phyloP scores from a whole-genome alignment of 2,888 invertebrate genomes.

The Lordiphosa fenestrarum region DNA sequence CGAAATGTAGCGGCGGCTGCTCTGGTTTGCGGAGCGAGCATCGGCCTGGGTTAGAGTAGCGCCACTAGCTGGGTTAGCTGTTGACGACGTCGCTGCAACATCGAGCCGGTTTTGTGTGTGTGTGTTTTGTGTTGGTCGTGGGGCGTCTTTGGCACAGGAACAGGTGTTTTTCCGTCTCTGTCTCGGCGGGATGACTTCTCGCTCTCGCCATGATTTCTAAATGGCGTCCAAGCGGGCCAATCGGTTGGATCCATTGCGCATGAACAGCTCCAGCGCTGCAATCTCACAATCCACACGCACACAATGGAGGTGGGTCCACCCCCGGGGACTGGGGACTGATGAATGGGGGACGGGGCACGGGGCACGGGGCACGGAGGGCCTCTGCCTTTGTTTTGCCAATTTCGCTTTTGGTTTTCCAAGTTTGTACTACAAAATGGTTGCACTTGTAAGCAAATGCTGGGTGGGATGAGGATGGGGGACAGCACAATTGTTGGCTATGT shows the following conservation, averaged over 20 bases:
- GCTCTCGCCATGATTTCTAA: constrained; percentile 61
- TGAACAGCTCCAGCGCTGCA: constrained; percentile 47
- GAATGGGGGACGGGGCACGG: too few species aligned
- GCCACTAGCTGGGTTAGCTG: not conserved
- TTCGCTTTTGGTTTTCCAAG: constrained; percentile 75
- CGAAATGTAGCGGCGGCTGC: not conserved
- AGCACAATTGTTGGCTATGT: constrained; percentile 62
- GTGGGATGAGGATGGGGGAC: not conserved
- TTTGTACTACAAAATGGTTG: constrained; percentile 78
- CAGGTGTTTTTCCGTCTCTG: constrained; percentile 63
- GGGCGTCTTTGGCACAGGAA: constrained; percentile 42
- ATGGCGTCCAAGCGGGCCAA: constrained; percentile 80
- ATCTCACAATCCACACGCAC: constrained; percentile 31
- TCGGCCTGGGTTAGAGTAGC: not conserved
- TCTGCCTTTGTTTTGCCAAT: constrained; percentile 63
- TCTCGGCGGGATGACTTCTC: not conserved
- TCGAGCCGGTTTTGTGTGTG: constrained; percentile 8
- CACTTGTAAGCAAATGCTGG: constrained; percentile 69
- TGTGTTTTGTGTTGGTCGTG: too few species aligned
- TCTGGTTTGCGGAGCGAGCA: too few species aligned
- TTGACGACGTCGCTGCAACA: constrained; percentile 6
- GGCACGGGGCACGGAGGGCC: not conserved
- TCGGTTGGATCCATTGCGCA: constrained; percentile 76
- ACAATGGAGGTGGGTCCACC: constrained; percentile 7
- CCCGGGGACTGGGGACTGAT: not conserved